Base-by-base conservation (phyloP, 2,797 vertebrate species). In the Rallus crepitans region DNA sequence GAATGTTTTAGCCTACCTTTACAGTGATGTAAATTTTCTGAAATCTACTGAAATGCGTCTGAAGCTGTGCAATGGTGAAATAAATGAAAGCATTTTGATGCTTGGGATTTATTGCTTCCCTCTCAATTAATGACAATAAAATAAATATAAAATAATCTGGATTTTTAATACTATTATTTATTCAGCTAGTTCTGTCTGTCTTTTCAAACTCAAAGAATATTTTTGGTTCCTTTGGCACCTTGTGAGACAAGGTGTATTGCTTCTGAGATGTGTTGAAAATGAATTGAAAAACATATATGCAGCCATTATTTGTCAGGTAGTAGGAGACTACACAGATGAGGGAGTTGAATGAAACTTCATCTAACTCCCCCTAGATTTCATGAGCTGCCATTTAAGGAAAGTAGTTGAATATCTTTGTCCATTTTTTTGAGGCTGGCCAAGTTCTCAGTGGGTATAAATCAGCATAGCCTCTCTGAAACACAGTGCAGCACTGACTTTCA, bases 241-340 rank as follows among this genome's bases (percentile, higher is more conserved):
- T 72, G 55, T 37, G 57, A 93, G 75, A 94, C 94, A 94, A 30
- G 72, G 42, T 86, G 55, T 35, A 28, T 69, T 78, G 18, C 35
- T 95, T 83, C 35, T 65, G 42, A 82, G 39, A 65, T 57, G 18
- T 88, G 42, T 63, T 96, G 91, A 95, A 97, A 97, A 94, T 70
- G 31, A 91, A 89, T 82, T 35, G 75, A 76, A 52, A 95, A 86
- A 39, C 25, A 1, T 91, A 79, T 65, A 50, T 61, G 39, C 79
- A 92, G 39, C 28, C 12, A 84, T 89, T 88, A 86, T 87, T 94
- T 96, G 72, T 95, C 92, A 95, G 79, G 57, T 88, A 92, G 63
- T 81, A 87, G 91, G 66, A 93, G 86, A 63, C 59, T 84, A 10
- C 50, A 57, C 7, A 66, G 59, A 66, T 48, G 65, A 73, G 15